Evolutionary conservation across 2,888 invertebrate species (phyloP).

Genomic region (Brachyopa scutellaris): DNA sequence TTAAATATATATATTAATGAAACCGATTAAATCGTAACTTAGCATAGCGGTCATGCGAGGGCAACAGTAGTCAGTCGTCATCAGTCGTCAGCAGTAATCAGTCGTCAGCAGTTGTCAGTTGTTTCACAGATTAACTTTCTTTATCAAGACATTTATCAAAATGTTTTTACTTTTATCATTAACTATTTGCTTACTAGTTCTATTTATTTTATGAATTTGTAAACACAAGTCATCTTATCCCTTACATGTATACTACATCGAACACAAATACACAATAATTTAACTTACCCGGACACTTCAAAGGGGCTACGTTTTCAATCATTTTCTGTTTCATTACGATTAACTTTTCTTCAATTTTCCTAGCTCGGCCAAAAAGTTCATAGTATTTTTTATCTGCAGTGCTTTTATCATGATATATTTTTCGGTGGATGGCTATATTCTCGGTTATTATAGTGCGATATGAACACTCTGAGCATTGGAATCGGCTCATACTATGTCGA

Average conservation of each 20-base stretch:
- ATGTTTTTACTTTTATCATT: too few species aligned
- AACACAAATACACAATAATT: neutral
- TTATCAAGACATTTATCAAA: too few species aligned
- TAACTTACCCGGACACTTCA: conserved; percentile 47
- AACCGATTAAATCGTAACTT: too few species aligned
- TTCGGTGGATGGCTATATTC: conserved; percentile 34
- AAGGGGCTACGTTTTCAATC: conserved; percentile 1
- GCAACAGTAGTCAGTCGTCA: too few species aligned
- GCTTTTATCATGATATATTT: neutral
- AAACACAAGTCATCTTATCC: too few species aligned
- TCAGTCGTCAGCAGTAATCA: too few species aligned
- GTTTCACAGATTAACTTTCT: too few species aligned
- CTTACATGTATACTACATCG: neutral
- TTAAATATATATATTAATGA: too few species aligned
- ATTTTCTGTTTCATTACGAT: conserved; percentile 19
- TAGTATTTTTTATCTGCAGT: conserved; percentile 2
- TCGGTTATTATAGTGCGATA: conserved; percentile 49
- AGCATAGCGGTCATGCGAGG: too few species aligned
- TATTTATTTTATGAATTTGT: too few species aligned
- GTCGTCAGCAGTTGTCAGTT: too few species aligned
- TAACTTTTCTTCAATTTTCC: neutral
- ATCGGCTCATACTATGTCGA: conserved; percentile 31
- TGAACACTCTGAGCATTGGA: conserved; percentile 51
- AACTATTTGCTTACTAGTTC: too few species aligned
- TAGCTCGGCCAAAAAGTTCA: conserved; percentile 18